Percentiles rank a stretch among this genome's conserved stretches.
Conservation (phyloP, 2,888 invertebrate genomes). For the Sipha maydis region DNA sequence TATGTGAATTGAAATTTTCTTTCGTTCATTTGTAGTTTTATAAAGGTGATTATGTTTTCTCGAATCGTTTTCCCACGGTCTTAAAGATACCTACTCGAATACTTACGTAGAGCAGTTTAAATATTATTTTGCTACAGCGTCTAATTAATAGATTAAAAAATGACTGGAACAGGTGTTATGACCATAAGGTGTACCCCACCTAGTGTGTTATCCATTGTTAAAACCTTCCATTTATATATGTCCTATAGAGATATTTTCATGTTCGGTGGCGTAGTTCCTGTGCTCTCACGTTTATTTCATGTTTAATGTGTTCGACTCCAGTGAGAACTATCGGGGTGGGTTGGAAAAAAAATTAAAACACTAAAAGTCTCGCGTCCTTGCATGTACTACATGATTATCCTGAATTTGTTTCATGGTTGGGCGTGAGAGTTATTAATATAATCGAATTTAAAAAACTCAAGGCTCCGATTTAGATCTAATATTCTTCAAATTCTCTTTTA, state of each 20-base stretch:
- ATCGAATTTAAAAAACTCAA: slow-evolving; percentile 20
- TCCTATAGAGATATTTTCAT: slow-evolving; percentile 12
- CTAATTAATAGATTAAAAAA: slow-evolving; percentile 44
- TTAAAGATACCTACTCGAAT: not conserved
- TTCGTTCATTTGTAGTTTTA: not conserved
- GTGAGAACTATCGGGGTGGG: slow-evolving; percentile 55
- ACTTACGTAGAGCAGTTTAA: slow-evolving; percentile 6
- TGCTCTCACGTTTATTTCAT: slow-evolving; percentile 41
- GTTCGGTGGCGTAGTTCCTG: slow-evolving; percentile 59
- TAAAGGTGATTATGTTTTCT: not conserved
- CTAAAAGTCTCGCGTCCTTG: slow-evolving; percentile 20
- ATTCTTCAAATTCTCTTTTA: not conserved
- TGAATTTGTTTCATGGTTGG: slow-evolving; percentile 1
- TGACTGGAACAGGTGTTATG: slow-evolving; percentile 48
- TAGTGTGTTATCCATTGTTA: slow-evolving; percentile 27
- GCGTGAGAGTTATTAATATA: slow-evolving; percentile 31
- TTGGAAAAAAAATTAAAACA: slow-evolving; percentile 29
- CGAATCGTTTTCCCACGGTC: slow-evolving; percentile 22
- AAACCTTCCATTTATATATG: slow-evolving; percentile 22
- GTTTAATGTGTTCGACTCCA: slow-evolving; percentile 32
- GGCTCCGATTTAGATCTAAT: slow-evolving; percentile 22
- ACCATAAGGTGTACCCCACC: slow-evolving; percentile 18
- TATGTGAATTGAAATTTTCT: not conserved
- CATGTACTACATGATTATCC: slow-evolving; percentile 11
- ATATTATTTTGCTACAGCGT: slow-evolving; percentile 14